Base-by-base conservation (phyloP, 2,888 invertebrate genomes). In the Drosophila gaucha region DNA sequence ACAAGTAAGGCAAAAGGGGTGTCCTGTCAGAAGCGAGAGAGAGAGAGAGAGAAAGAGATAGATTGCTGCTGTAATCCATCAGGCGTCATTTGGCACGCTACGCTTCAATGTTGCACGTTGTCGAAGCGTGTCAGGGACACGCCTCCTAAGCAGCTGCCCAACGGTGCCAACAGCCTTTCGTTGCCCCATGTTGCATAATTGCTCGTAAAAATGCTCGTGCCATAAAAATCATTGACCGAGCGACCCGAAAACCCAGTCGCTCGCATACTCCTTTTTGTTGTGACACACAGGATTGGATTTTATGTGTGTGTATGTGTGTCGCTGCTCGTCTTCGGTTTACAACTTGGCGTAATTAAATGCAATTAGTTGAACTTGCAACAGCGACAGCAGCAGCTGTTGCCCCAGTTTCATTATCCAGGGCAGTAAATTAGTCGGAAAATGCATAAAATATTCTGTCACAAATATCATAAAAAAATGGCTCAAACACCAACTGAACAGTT, bases 1-100 rank as follows among this genome's bases (percentile, higher is more conserved):
- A 84, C 71, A 84, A 79, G 69, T 76, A 83, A 85, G 51, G 74
- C 84, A 87, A 78, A 85, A 87, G 76, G 83, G 86, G 86, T 85
- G 80, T 72, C 68, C 78, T 57, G 35, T 6, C 20, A n/a, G 28
- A 14, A 14, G n/a, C 36, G 1, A 12, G 28, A 18, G 14, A 35
- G 30, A n/a, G 9, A 24, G 14, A 38, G 18, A 20, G 14, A 22
- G 35, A 20, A 26, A 8, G n/a, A 10, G 20, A 35, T 30, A 55
- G 52, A 51, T 47, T 1, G 28, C 12, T 20, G 39, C 31, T 67
- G 72, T 66, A 89, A 86, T 86, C 83, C 86, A 89, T 86, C 89
- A 89, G 56, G 58, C 43, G 39, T 58, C 69, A 79, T 86, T 88
- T 68, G 83, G 57, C 55, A 82, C 67, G 87, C 82, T 79, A 43